Evolutionary conservation across 2,888 invertebrate genomes (phyloP), one percentile per base, ranked within the genome.

Genomic region (Gisinianus flammeolus): DNA sequence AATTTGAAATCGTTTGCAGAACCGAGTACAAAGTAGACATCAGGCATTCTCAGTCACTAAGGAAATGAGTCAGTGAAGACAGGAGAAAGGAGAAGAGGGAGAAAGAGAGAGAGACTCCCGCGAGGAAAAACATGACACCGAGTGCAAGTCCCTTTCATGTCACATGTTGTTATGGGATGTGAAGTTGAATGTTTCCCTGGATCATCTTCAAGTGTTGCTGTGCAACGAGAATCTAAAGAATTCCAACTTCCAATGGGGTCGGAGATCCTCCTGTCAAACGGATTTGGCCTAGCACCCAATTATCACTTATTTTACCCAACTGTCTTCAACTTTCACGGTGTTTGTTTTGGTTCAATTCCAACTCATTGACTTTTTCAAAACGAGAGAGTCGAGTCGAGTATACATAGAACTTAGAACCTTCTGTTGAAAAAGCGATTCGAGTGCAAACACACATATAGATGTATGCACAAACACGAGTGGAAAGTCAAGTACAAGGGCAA

Each of bases 221-320:
- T 24, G 44, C 12, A 44, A 44, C 6, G 12, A 6, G 19, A 44
- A 44, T n/a, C 58, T n/a, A n/a, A 58, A 26, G 26, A 62, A 62
- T 26, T 26, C 28, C 62, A 22, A 26, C 19, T n/a, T n/a, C n/a
- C n/a, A n/a, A n/a, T 26, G 62, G 62, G 62, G 28, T 62, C 26
- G 16, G 3, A 2, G 12, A 19, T 44, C 62, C 4, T 26, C 62
- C 28, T 26, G 54, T 54, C 54, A 54, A 54, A 16, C 26, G 28
- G 4, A 3, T 62, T 26, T 26, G 0, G 6, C 12, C 5, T 62
- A 24, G 3, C 12, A 28, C 24, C 62, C 62, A 62, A 62, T 62
- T 62, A 62, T 62, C 62, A 62, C 62, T 62, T 26, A 62, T 62
- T 62, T 62, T 62, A 24, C 62, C 26, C 44, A 12, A 6, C 44